Percentiles rank a stretch among this genome's conserved stretches.
phyloP scores from a whole-genome alignment of 2,113 vertebrate species.

The Thryonomys swinderianus region DNA sequence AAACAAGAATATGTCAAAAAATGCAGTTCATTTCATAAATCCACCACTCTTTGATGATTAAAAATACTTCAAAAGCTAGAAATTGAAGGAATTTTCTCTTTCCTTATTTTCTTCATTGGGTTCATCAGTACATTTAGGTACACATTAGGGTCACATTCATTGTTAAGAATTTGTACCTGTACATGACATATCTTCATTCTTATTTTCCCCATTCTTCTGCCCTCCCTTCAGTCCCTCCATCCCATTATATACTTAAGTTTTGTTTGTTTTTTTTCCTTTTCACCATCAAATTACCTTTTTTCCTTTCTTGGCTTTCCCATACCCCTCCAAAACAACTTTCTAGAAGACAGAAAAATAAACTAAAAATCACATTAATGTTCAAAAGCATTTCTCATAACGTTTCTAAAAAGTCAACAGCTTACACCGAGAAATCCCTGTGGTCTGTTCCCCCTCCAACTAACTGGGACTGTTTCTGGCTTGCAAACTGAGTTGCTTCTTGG shows the following conservation, averaged over 20 bases:
- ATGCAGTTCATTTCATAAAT: background rate
- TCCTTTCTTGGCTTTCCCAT: too few species aligned
- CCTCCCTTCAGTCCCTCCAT: too few species aligned
- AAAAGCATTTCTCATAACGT: background rate
- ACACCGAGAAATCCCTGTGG: background rate
- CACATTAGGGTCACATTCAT: too few species aligned
- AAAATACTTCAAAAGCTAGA: background rate
- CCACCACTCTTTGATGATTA: background rate
- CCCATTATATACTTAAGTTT: too few species aligned
- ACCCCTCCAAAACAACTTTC: background rate
- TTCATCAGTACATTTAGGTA: too few species aligned
- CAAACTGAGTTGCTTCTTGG: background rate
- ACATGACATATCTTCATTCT: too few species aligned
- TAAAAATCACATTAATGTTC: background rate
- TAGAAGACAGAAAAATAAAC: constrained; percentile 43
- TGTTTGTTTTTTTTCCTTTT: too few species aligned
- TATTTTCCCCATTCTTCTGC: too few species aligned
- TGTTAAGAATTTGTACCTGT: too few species aligned
- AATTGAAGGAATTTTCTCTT: background rate
- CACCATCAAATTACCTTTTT: too few species aligned
- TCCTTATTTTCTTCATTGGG: too few species aligned
- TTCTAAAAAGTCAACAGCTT: background rate
- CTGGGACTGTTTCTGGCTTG: background rate
- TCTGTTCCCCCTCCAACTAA: background rate
- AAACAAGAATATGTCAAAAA: background rate